phyloP scores from a whole-genome alignment of 2,113 vertebrate genomes.

The Lophotis ruficrista region DNA sequence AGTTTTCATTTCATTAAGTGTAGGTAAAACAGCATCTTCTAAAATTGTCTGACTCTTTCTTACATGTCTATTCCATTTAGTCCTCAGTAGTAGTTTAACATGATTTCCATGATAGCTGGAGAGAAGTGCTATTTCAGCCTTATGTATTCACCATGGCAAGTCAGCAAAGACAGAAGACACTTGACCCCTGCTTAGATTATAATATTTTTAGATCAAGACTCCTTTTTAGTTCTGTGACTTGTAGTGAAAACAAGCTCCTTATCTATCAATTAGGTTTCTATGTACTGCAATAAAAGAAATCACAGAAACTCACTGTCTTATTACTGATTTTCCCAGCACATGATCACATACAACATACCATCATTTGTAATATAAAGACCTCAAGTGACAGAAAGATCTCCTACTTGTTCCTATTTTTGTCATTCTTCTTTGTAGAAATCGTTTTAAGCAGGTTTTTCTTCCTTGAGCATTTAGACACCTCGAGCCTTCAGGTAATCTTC shows the following conservation, averaged over 20 bases:
- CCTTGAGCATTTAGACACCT: background rate
- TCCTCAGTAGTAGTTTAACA: background rate
- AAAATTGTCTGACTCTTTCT: background rate
- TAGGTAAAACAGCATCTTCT: background rate
- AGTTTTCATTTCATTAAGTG: conserved; percentile 5
- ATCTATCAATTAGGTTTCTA: background rate
- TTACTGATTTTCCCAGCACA: background rate
- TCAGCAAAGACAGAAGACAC: background rate
- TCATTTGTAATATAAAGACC: conserved; percentile 15
- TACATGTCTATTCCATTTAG: background rate
- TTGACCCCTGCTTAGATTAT: background rate
- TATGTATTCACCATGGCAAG: rapidly evolving
- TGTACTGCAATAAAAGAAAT: background rate
- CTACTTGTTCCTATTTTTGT: background rate
- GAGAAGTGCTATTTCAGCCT: background rate
- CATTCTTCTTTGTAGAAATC: background rate
- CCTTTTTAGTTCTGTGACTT: background rate
- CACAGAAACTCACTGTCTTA: background rate
- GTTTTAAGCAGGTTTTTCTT: conserved; percentile 44
- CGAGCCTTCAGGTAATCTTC: conserved; percentile 23
- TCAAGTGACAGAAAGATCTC: background rate
- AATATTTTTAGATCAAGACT: background rate
- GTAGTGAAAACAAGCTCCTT: background rate
- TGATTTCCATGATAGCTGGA: background rate
- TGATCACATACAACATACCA: background rate